phyloP scores from a whole-genome alignment of 2,888 invertebrate species.

The Asteroscopus sphinx region DNA sequence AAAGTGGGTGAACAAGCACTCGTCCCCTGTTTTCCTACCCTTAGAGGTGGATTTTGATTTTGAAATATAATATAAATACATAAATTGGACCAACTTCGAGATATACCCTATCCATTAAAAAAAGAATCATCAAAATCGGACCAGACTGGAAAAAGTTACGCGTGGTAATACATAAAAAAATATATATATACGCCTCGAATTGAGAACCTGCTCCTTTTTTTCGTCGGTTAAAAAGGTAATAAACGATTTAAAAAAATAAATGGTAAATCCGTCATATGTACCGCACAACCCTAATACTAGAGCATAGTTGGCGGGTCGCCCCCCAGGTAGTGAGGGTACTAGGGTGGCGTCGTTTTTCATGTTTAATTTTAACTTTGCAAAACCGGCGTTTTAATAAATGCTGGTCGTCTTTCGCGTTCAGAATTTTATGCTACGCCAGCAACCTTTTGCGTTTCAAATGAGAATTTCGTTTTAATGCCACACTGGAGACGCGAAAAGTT shows the following conservation, averaged over 20 bases:
- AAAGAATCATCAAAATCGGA: no score
- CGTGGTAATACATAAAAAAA: no score
- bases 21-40: no score
- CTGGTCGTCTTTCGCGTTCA: constrained; percentile 82
- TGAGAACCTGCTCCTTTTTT: no score
- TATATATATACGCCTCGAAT: no score
- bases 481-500: constrained; percentile 79
- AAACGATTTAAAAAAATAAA: neutral
- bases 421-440: constrained; percentile 79
- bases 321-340: constrained; percentile 63
- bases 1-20: no score
- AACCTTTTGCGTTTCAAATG: constrained; percentile 82
- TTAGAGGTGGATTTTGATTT: no score
- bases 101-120: no score
- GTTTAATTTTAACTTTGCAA: constrained; percentile 90
- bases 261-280: neutral
- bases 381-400: constrained; percentile 88
- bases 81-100: no score
- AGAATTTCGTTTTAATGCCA: constrained; percentile 78
- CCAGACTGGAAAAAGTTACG: no score
- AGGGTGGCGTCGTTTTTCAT: constrained; percentile 83
- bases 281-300: constrained; percentile 63
- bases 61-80: no score
- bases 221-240: no score
- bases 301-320: constrained; percentile 72